Conservation (phyloP, 92 coral and sea anemone species). For the Micromussa lordhowensis region DNA sequence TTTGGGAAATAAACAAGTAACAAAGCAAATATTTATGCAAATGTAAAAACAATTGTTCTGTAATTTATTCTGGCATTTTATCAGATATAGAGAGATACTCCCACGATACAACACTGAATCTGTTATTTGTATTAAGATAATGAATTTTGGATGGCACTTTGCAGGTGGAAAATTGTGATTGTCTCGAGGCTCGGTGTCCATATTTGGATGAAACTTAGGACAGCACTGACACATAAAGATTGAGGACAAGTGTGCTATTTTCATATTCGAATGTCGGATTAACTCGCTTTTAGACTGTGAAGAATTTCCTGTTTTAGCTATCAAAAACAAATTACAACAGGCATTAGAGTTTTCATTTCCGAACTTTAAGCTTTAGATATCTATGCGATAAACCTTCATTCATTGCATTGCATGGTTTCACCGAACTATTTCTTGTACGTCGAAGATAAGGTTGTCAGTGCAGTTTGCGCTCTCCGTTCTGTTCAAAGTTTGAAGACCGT, state of each 20-base stretch:
- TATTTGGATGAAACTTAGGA: not conserved
- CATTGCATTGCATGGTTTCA: not conserved
- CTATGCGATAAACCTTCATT: not conserved
- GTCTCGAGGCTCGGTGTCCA: too few species aligned
- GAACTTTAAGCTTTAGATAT: not conserved
- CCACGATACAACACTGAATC: not conserved
- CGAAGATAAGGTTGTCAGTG: not conserved
- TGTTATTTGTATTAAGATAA: conserved; percentile 8
- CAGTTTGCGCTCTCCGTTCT: not conserved
- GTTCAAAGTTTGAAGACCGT: not conserved
- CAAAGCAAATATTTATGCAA: conserved; percentile 1
- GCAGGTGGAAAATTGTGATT: not conserved
- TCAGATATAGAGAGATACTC: not conserved
- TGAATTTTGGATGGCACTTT: not conserved
- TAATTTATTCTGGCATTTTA: conserved; percentile 2
- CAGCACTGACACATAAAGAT: not conserved
- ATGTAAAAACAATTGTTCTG: too few species aligned
- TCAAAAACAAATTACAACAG: conserved; percentile 6
- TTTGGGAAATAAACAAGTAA: conserved; percentile 6
- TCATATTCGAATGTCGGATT: not conserved
- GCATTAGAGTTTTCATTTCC: not conserved
- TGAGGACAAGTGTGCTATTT: not conserved
- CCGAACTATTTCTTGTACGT: not conserved
- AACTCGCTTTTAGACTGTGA: conserved; percentile 1
- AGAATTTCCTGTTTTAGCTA: conserved; percentile 34